Evolutionary conservation across 2,888 invertebrate species (phyloP).

Genomic region (Acanthosoma haemorrhoidale): DNA sequence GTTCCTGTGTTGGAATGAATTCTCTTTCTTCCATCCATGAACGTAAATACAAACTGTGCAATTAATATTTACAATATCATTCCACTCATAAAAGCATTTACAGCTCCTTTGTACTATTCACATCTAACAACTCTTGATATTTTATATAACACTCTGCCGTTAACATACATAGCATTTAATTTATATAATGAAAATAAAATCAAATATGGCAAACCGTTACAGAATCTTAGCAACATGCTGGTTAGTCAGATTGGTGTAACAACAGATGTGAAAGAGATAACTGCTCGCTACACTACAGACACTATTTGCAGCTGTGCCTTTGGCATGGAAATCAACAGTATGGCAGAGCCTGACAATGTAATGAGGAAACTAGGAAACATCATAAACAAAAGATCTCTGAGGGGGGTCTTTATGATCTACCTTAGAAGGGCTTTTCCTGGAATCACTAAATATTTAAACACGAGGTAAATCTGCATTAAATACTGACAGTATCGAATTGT

Average conservation of each 20-base stretch:
- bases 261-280: constrained; percentile 48
- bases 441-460: not conserved
- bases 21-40: too few species aligned
- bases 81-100: too few species aligned
- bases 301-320: constrained; percentile 51
- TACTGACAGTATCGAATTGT: too few species aligned
- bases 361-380: constrained; percentile 48
- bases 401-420: not conserved
- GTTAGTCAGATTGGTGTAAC: not conserved
- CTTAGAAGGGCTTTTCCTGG: not conserved
- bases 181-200: too few species aligned
- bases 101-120: too few species aligned
- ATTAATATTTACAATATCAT: too few species aligned
- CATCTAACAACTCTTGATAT: too few species aligned
- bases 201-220: not conserved
- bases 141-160: too few species aligned
- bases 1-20: too few species aligned
- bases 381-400: constrained; percentile 44
- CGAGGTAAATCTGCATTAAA: too few species aligned
- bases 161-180: too few species aligned
- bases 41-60: too few species aligned
- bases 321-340: constrained; percentile 48
- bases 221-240: not conserved
- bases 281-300: constrained; percentile 48
- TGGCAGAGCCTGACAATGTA: constrained; percentile 47